Percentiles rank a stretch among this genome's conserved stretches.
These are phyloP conservation scores for Neopipo cinnamomea DNA, from an alignment of 2,113 vertebrate genomes.

Conservation along the genomic window DNA sequence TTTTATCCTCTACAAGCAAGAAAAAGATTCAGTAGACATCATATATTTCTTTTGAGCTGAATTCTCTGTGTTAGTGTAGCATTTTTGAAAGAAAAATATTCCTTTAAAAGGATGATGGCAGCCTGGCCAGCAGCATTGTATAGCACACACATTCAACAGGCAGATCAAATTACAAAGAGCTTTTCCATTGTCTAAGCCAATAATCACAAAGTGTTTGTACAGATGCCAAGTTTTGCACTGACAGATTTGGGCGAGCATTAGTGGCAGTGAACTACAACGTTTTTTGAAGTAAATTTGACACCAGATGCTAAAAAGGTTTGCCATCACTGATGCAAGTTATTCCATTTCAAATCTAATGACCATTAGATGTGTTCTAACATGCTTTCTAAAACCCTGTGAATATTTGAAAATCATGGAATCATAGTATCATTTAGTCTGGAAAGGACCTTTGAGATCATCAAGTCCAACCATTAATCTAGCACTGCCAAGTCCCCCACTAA, in stretches of 20 bases:
- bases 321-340: neutral
- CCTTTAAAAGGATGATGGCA: neutral
- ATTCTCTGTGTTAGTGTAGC: neutral
- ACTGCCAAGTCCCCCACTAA: neutral
- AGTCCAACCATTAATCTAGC: neutral
- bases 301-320: neutral
- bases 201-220: neutral
- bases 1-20: neutral
- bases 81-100: neutral
- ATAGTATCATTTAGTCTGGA: neutral
- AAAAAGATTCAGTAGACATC: neutral
- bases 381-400: neutral
- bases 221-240: neutral
- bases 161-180: constrained; percentile 22
- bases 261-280: neutral
- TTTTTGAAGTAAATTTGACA: neutral
- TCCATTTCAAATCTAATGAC: neutral
- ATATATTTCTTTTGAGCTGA: neutral
- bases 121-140: neutral
- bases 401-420: neutral
- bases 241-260: neutral
- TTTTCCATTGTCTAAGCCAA: neutral
- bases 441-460: neutral
- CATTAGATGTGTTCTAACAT: neutral
- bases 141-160: neutral